A percentile compares a stretch with the other conserved stretches of the same genome.
phyloP scores from a whole-genome alignment of 2,113 vertebrate species.

The Parotia lawesii region DNA sequence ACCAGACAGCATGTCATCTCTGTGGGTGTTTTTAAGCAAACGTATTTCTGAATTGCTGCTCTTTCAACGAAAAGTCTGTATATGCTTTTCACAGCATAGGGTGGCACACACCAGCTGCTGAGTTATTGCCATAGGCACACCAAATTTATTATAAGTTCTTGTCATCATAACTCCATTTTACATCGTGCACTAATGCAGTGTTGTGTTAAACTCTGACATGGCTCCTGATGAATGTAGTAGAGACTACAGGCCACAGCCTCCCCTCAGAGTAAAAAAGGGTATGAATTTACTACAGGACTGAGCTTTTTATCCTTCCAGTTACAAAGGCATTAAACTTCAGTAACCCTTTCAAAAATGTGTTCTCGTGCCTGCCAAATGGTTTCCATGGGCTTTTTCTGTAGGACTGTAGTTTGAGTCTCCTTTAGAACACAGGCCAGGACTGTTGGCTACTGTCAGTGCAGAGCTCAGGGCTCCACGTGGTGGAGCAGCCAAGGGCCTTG shows the following conservation, averaged over 20 bases:
- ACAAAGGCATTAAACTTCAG: not conserved
- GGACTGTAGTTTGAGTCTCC: not conserved
- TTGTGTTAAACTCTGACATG: not conserved
- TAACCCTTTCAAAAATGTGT: not conserved
- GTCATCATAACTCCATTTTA: not conserved
- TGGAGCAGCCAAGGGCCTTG: not conserved
- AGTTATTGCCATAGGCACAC: not conserved
- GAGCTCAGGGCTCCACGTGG: not conserved
- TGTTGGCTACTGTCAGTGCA: not conserved
- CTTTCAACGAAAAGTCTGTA: not conserved
- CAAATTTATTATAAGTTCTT: not conserved
- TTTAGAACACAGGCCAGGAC: not conserved
- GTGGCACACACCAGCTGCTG: not conserved
- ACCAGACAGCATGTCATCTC: not conserved
- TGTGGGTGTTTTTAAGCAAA: not conserved
- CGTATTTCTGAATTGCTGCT: not conserved
- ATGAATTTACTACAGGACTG: not conserved
- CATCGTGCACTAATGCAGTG: not conserved
- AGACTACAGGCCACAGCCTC: not conserved
- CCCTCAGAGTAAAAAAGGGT: not conserved
- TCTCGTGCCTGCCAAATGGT: rapidly evolving
- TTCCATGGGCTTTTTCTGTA: not conserved
- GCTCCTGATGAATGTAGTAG: not conserved
- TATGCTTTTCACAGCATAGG: not conserved
- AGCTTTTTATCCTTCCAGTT: not conserved